A percentile compares a stretch with the other conserved stretches of the same genome.
phyloP scores from a whole-genome alignment of 2,888 invertebrate genomes.

The Hydroisotoma schaefferi region DNA sequence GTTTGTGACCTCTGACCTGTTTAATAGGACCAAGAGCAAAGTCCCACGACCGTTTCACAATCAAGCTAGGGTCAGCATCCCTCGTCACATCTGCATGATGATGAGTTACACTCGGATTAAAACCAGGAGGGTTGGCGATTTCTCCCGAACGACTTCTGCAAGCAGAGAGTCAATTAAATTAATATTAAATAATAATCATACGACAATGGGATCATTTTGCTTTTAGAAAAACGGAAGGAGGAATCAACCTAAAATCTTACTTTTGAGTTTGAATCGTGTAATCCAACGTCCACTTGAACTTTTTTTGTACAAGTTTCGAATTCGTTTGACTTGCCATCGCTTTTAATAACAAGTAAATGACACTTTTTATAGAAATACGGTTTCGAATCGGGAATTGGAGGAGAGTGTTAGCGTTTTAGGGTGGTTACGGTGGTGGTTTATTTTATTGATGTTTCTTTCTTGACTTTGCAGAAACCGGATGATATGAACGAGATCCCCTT shows the following conservation, averaged over 20 bases:
- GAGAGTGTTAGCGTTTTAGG: too few species aligned
- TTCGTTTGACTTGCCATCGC: slow-evolving; percentile 18
- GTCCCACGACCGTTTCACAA: slow-evolving; percentile 96
- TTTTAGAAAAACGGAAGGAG: not conserved
- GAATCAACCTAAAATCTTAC: slow-evolving; percentile 16
- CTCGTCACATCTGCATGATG: slow-evolving; percentile 73
- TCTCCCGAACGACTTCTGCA: not conserved
- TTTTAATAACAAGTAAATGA: too few species aligned
- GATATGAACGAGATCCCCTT: too few species aligned
- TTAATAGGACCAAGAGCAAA: slow-evolving; percentile 90
- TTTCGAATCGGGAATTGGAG: too few species aligned
- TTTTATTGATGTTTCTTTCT: too few species aligned
- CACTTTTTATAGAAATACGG: too few species aligned
- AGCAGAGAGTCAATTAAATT: not conserved
- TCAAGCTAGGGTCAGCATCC: slow-evolving; percentile 77
- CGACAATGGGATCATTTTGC: not conserved
- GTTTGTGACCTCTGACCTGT: slow-evolving; percentile 61
- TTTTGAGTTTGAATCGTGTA: slow-evolving; percentile 37
- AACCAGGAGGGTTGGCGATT: slow-evolving; percentile 78
- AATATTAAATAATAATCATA: not conserved
- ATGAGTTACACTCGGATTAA: slow-evolving; percentile 65
- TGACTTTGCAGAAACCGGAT: too few species aligned
- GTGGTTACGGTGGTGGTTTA: too few species aligned
- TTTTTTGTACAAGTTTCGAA: slow-evolving; percentile 32
- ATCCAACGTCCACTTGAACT: slow-evolving; percentile 47